A percentile compares a stretch with the other conserved stretches of the same genome.
phyloP scores from a whole-genome alignment of 2,888 invertebrate genomes.

The Eulithis prunata region DNA sequence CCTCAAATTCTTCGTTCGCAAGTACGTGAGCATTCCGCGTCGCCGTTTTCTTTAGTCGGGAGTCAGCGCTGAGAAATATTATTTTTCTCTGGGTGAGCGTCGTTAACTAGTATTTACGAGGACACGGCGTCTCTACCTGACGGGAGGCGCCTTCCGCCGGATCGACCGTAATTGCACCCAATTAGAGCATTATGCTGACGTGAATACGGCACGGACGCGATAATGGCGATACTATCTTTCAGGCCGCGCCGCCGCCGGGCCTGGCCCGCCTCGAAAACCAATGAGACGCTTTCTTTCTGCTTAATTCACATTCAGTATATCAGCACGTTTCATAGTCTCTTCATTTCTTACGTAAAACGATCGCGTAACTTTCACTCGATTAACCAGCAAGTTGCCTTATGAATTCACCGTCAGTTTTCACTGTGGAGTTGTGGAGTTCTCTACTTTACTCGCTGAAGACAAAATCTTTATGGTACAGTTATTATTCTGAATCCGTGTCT shows the following conservation, averaged over 20 bases:
- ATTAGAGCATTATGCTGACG: constrained; percentile 84
- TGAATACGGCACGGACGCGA: constrained; percentile 79
- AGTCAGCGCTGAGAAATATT: constrained; percentile 77
- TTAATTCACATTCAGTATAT: constrained; percentile 76
- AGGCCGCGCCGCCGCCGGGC: constrained; percentile 46
- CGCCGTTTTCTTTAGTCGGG: constrained; percentile 66
- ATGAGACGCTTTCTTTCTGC: constrained; percentile 66
- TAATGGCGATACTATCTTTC: constrained; percentile 81
- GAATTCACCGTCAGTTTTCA: constrained; percentile 66
- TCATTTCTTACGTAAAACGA: constrained; percentile 73
- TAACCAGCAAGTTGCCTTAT: constrained; percentile 64
- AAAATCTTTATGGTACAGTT: constrained; percentile 60
- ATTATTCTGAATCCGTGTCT: constrained; percentile 57
- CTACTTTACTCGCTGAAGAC: constrained; percentile 56
- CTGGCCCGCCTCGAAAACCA: constrained; percentile 53
- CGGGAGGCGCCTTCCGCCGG: constrained; percentile 73
- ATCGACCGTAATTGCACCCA: constrained; percentile 81
- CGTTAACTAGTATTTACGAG: constrained; percentile 83
- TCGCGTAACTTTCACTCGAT: constrained; percentile 79
- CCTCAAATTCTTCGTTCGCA: constrained; percentile 68
- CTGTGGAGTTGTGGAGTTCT: constrained; percentile 37
- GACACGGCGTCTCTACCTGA: constrained; percentile 78
- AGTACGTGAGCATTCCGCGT: constrained; percentile 73
- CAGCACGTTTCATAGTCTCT: constrained; percentile 65
- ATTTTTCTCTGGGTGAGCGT: constrained; percentile 76